Percentiles rank a stretch among this genome's conserved stretches.
These are phyloP conservation scores for Stenodema calcarata DNA, from an alignment of 2,888 invertebrate species.

Conservation along the genomic window DNA sequence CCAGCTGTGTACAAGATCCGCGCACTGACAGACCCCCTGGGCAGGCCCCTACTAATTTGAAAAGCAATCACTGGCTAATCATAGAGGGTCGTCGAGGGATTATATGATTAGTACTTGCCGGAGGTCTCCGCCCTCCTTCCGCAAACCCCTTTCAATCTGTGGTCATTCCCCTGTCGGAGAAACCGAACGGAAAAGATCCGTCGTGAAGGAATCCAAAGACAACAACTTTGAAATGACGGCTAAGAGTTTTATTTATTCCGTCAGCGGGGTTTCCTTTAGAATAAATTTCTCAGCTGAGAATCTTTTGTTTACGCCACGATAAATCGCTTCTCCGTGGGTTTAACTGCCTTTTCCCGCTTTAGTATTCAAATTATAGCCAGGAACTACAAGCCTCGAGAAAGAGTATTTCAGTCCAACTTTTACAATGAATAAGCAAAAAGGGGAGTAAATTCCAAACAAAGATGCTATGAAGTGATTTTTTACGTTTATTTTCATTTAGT, in stretches of 20 bases:
- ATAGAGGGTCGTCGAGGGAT: background rate
- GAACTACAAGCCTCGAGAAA: background rate
- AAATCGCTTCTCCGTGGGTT: background rate
- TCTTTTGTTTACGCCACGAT: slow-evolving; percentile 11
- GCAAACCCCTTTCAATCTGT: background rate
- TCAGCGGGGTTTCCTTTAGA: background rate
- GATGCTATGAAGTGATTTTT: background rate
- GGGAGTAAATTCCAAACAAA: background rate
- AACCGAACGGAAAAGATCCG: background rate
- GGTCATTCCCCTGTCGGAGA: background rate
- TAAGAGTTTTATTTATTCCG: background rate
- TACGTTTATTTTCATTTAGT: background rate
- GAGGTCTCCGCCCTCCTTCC: background rate
- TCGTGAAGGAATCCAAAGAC: background rate
- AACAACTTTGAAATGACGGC: background rate
- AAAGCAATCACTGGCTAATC: slow-evolving; percentile 22
- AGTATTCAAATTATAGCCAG: slow-evolving; percentile 13
- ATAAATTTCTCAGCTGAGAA: background rate
- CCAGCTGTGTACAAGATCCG: background rate
- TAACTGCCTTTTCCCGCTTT: slow-evolving; percentile 15
- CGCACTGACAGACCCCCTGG: background rate
- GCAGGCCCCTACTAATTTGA: slow-evolving; percentile 15
- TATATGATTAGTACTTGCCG: background rate
- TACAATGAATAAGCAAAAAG: background rate
- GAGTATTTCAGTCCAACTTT: background rate